A percentile compares a stretch with the other conserved stretches of the same genome.
Evolutionary conservation across 2,888 invertebrate genomes (phyloP).

Genomic region (Calliopum simillimum): DNA sequence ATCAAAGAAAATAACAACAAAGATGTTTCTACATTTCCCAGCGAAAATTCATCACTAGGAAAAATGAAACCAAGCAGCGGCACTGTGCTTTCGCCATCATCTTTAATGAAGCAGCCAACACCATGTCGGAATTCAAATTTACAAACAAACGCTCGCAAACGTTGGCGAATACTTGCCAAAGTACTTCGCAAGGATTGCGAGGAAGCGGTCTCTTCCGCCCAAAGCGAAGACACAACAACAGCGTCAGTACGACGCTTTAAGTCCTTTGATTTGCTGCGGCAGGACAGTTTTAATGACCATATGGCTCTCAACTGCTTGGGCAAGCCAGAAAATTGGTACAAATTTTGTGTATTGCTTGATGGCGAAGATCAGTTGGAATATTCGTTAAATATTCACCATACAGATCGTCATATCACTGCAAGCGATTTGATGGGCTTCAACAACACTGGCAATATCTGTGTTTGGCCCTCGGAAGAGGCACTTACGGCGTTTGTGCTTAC

Average conservation of each 20-base stretch:
- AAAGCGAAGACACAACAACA: constrained; percentile 64
- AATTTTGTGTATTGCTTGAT: constrained; percentile 71
- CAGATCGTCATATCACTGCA: constrained; percentile 74
- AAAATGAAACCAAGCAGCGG: constrained; percentile 5
- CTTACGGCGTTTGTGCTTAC: constrained; percentile 76
- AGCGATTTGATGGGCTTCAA: constrained; percentile 83
- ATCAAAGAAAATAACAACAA: constrained; percentile 59
- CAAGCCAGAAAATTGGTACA: constrained; percentile 72
- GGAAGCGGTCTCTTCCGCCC: constrained; percentile 62
- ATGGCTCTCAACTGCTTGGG: constrained; percentile 65
- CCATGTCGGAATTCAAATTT: constrained; percentile 62
- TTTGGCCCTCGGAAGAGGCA: constrained; percentile 85
- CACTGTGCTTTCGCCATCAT: constrained; percentile 3
- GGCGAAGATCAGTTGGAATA: constrained; percentile 65
- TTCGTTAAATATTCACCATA: constrained; percentile 72
- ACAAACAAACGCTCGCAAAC: constrained; percentile 71
- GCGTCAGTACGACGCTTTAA: constrained; percentile 72
- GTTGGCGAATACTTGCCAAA: constrained; percentile 78
- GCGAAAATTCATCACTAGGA: background rate
- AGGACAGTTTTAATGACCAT: constrained; percentile 67
- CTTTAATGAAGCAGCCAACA: constrained; percentile 58
- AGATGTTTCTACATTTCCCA: background rate
- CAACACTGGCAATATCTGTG: constrained; percentile 83
- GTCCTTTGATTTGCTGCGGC: constrained; percentile 71
- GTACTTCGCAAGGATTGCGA: constrained; percentile 70